Base-by-base conservation (phyloP, 2,888 invertebrate species). In the Dicyrtoma fusca region DNA sequence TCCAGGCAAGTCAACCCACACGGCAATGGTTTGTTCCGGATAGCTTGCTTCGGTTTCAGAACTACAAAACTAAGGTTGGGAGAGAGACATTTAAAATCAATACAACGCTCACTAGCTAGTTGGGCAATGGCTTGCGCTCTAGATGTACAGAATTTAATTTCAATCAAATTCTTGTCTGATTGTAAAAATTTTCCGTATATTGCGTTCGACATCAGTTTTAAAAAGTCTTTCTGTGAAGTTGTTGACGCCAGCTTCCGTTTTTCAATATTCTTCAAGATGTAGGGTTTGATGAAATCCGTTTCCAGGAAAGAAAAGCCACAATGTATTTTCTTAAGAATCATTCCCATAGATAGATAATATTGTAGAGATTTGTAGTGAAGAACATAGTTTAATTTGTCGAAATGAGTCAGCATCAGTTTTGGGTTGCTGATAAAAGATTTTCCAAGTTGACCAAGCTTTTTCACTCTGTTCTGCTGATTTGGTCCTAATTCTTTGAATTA, bases 141-240 rank as follows among this genome's bases (percentile, higher is more conserved):
- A 1, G 57, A 21, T 3, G 57, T 57, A 57, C 57, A 57, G 10
- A 57, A 25, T 57, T 57, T 57, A 11, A 25, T 57, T 57, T 23
- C 23, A 1, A 23, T 10, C 26, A 23, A 25, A 23, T 57, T 19
- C 26, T 11, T 57, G 1, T 25, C 57, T 11, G n/a, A n/a, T n/a
- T 21, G 11, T 25, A 57, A 14, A 13, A 26, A 23, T n/a, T 13
- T 25, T 11, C 23, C 57, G 26, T 11, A 25, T 14, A 57, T 57
- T 21, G 19, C 19, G n/a, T 57, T 57, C 11, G 1, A 1, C 1
- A 11, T 14, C 1, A 57, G 11, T 57, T 57, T 57, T 23, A 21
- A 13, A 3, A 57, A 57, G 26, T 21, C 25, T 8, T 19, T 14
- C 13, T 57, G 13, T 25, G 26, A 57, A 17, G 23, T 13, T 3